These are phyloP conservation scores for Stenotaenia linearis DNA, from an alignment of 2,888 invertebrate genomes.

Conservation along the genomic window DNA sequence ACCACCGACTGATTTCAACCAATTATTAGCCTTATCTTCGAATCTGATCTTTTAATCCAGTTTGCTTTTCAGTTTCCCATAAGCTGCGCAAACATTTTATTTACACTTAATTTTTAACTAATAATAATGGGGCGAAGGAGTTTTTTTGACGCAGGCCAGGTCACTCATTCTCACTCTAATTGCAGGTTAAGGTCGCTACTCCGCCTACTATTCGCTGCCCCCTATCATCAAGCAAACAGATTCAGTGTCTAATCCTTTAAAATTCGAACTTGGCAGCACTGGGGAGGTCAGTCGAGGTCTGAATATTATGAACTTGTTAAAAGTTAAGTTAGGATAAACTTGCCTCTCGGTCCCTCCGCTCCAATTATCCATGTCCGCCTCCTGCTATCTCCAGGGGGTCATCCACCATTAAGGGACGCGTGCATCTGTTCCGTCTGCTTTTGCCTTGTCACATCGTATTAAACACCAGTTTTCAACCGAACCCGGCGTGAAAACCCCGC, in stretches of 20 bases:
- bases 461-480: background rate
- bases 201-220: background rate
- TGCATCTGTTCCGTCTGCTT: conserved; percentile 8
- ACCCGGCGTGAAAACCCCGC: background rate
- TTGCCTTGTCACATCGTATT: background rate
- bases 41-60: background rate
- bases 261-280: background rate
- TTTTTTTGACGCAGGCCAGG: background rate
- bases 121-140: background rate
- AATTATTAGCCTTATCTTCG: background rate
- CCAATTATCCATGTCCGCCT: conserved; percentile 1
- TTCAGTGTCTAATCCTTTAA: background rate
- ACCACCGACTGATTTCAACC: background rate
- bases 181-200: conserved; percentile 7
- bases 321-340: conserved; percentile 19
- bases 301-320: background rate
- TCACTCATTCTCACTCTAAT: conserved; percentile 11
- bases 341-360: background rate
- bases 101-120: background rate
- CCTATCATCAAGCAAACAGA: conserved; percentile 7
- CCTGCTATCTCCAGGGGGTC: conserved; percentile 19
- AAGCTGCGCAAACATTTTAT: background rate
- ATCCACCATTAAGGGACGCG: conserved; percentile 5
- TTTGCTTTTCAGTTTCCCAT: background rate
- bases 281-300: conserved; percentile 1